These are phyloP conservation scores for Pemphigus obesinymphae DNA, from an alignment of 1,140 invertebrate species.

Conservation along the genomic window DNA sequence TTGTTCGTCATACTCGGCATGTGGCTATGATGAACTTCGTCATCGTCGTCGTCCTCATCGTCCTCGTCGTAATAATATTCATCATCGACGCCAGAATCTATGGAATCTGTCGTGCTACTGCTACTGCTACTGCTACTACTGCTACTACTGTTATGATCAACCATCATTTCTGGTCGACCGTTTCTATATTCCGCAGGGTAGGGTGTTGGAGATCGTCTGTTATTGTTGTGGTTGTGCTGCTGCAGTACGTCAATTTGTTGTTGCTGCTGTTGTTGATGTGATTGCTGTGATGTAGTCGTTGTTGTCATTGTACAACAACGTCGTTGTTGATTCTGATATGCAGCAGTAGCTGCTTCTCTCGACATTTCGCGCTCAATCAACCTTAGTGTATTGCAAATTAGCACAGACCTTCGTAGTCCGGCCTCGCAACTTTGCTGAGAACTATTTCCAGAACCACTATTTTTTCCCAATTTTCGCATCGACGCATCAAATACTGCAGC, in stretches of 20 bases:
- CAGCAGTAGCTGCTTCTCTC: slow-evolving; percentile 58
- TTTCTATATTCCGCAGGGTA: slow-evolving; percentile 53
- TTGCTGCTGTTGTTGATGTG: slow-evolving; percentile 47
- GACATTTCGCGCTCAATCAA: slow-evolving; percentile 87
- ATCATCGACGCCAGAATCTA: slow-evolving; percentile 10
- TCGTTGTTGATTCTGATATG: slow-evolving; percentile 44
- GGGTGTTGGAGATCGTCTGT: slow-evolving; percentile 48
- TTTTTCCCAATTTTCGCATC: slow-evolving; percentile 81
- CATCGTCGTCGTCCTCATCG: not conserved
- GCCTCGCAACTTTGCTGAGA: slow-evolving; percentile 78
- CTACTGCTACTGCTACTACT: slow-evolving; percentile 31
- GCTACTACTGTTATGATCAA: slow-evolving; percentile 23
- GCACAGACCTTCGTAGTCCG: slow-evolving; percentile 82
- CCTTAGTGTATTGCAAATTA: slow-evolving; percentile 89
- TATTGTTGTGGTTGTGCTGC: slow-evolving; percentile 45
- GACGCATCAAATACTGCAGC: slow-evolving; percentile 87
- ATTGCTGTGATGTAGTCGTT: not conserved
- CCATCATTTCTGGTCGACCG: slow-evolving; percentile 46
- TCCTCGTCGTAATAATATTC: slow-evolving; percentile 17
- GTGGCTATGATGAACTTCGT: not conserved
- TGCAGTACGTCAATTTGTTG: slow-evolving; percentile 53
- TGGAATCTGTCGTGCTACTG: slow-evolving; percentile 11
- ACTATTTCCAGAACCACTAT: not conserved
- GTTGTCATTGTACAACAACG: slow-evolving; percentile 40
- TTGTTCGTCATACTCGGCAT: not conserved